Percentiles rank a stretch among this genome's conserved stretches.
phyloP scores from a whole-genome alignment of 2,888 invertebrate species.

The Patella pellucida region DNA sequence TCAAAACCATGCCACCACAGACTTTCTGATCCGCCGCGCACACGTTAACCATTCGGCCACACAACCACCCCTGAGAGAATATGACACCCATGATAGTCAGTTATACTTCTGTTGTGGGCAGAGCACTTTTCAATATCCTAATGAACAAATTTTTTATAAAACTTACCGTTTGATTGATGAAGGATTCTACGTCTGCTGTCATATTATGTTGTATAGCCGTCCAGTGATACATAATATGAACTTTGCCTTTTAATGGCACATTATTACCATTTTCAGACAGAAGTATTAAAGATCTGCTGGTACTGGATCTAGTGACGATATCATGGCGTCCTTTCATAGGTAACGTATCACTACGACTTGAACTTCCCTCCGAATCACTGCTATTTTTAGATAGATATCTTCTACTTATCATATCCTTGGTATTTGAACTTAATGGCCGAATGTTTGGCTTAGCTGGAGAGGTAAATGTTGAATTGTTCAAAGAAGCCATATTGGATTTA shows the following conservation, averaged over 20 bases:
- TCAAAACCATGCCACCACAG: no score
- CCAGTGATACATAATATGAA: slow-evolving; percentile 61
- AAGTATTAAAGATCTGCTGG: not conserved
- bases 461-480: not conserved
- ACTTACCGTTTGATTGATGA: slow-evolving; percentile 62
- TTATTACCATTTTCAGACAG: not conserved
- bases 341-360: not conserved
- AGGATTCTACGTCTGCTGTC: slow-evolving; percentile 54
- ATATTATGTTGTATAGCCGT: slow-evolving; percentile 59
- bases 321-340: not conserved
- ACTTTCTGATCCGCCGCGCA: no score
- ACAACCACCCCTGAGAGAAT: no score
- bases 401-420: not conserved
- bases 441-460: not conserved
- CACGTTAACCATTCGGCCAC: no score
- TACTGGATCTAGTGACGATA: not conserved
- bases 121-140: no score
- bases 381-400: not conserved
- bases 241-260: slow-evolving; percentile 33
- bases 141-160: no score
- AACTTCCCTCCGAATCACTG: not conserved
- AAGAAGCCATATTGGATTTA: not conserved
- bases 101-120: no score
- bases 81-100: no score
- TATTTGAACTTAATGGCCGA: not conserved